Percentiles rank a stretch among this genome's conserved stretches.
Evolutionary conservation across 2,888 invertebrate species (phyloP).

Genomic region (Lasioglossum calceatum): DNA sequence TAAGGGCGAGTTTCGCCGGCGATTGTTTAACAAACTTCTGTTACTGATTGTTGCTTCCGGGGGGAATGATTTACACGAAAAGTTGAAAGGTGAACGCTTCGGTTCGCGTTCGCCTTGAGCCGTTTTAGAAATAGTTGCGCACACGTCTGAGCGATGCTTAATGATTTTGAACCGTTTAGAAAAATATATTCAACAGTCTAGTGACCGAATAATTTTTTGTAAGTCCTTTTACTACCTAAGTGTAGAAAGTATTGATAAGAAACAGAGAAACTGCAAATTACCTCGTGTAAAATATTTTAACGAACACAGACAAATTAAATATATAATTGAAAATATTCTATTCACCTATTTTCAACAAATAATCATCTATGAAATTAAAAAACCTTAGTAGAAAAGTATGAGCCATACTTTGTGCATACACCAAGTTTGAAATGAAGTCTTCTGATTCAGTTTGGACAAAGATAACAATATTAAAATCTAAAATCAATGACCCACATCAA

Average conservation of each 20-base stretch:
- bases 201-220: background rate
- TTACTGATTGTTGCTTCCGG: conserved; percentile 3
- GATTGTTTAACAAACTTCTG: background rate
- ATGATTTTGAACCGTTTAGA: background rate
- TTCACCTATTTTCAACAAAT: background rate
- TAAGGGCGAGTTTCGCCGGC: background rate
- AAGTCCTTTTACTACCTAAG: background rate
- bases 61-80: conserved; percentile 6
- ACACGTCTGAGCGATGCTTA: background rate
- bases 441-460: background rate
- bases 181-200: background rate
- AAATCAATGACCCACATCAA: background rate
- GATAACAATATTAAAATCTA: background rate
- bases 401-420: background rate
- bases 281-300: background rate
- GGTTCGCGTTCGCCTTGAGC: background rate
- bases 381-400: background rate
- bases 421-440: background rate
- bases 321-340: background rate
- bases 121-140: background rate
- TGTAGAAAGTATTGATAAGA: background rate
- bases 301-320: background rate
- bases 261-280: background rate
- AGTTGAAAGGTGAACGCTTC: background rate
- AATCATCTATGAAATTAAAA: background rate